Evolutionary conservation across 2,888 invertebrate genomes (phyloP).

Genomic region (Meteorus colon): DNA sequence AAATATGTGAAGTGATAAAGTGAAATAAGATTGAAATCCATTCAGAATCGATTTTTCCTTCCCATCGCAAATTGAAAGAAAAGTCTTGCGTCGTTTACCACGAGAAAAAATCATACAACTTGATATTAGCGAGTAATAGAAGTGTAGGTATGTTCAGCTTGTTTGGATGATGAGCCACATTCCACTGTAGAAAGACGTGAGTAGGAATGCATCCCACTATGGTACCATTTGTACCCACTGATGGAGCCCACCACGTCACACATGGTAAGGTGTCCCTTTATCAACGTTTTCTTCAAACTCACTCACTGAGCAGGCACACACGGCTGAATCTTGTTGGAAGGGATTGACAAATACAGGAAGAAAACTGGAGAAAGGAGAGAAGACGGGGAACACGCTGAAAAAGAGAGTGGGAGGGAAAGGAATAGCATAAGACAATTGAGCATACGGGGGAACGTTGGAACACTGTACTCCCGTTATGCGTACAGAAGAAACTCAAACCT

Average conservation of each 20-base stretch:
- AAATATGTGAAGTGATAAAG: too few species aligned
- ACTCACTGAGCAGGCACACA: conserved; percentile 42
- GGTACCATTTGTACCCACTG: too few species aligned
- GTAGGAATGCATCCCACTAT: conserved; percentile 41
- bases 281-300: conserved; percentile 47
- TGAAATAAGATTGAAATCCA: conserved; percentile 40
- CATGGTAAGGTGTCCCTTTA: conserved; percentile 44
- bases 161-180: conserved; percentile 45
- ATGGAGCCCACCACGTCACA: conserved; percentile 41
- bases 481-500: conserved; percentile 49
- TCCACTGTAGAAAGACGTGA: conserved; percentile 26
- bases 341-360: conserved; percentile 55
- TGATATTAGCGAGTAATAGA: not conserved
- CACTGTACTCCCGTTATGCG: conserved; percentile 50
- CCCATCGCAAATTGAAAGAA: not conserved
- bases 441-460: conserved; percentile 27
- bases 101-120: not conserved
- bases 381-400: not conserved
- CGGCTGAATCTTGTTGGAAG: conserved; percentile 49
- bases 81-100: too few species aligned
- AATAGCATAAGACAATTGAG: conserved; percentile 4
- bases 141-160: not conserved
- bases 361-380: not conserved
- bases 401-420: not conserved
- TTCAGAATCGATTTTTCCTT: conserved; percentile 19